Percentiles rank a stretch among this genome's conserved stretches.
These are phyloP conservation scores for Siniperca chuatsi DNA, from an alignment of 2,113 vertebrate genomes.

Conservation along the genomic window DNA sequence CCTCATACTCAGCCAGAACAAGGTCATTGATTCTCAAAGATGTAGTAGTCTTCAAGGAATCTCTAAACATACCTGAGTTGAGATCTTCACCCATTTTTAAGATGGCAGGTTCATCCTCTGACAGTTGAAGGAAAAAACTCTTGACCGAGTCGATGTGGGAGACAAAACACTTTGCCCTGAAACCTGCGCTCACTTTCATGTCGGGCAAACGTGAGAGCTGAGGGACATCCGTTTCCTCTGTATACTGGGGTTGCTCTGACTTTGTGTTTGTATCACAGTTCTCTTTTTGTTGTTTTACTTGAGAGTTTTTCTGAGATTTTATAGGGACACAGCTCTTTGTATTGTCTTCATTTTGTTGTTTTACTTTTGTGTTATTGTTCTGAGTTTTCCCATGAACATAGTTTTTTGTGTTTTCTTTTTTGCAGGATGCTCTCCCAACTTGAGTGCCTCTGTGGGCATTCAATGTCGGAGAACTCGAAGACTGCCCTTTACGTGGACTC, in stretches of 20 bases:
- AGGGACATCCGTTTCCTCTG: background rate
- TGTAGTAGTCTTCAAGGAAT: conserved; percentile 36
- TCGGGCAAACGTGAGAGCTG: conserved; percentile 79
- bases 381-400: background rate
- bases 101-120: conserved; percentile 84
- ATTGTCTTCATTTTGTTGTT: background rate
- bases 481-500: background rate
- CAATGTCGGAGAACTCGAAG: background rate
- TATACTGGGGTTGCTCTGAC: background rate
- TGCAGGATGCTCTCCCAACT: rapidly evolving
- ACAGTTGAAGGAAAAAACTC: conserved; percentile 88
- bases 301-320: background rate
- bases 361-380: conserved; percentile 12
- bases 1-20: conserved; percentile 80
- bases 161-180: conserved; percentile 78
- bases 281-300: background rate
- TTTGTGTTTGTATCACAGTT: conserved; percentile 13
- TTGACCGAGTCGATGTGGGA: conserved; percentile 78
- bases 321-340: background rate
- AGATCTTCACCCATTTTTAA: conserved; percentile 83
- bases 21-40: conserved; percentile 76
- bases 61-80: conserved; percentile 68
- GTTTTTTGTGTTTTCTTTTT: background rate
- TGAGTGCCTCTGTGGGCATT: background rate
- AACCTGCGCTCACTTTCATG: conserved; percentile 73